phyloP scores from a whole-genome alignment of 1,140 invertebrate genomes.

The Polyergus mexicanus region DNA sequence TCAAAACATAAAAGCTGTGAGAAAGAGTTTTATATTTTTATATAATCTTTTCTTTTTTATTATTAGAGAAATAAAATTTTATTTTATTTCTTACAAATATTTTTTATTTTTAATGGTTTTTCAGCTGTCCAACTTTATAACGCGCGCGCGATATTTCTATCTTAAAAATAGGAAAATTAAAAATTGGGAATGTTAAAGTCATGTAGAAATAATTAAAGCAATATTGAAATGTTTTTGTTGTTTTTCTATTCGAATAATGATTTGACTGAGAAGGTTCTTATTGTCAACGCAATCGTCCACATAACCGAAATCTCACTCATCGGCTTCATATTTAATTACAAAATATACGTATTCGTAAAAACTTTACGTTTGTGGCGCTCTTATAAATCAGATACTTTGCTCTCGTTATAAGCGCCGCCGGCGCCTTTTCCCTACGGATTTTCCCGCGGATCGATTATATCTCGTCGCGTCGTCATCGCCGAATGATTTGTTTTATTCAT shows the following conservation, averaged over 20 bases:
- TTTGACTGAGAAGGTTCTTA: background rate
- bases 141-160: background rate
- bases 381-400: slow-evolving; percentile 30
- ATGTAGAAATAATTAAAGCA: background rate
- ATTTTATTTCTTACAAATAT: background rate
- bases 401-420: slow-evolving; percentile 9
- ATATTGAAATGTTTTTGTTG: background rate
- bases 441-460: slow-evolving; percentile 66
- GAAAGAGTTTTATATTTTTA: background rate
- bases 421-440: slow-evolving; percentile 50
- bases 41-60: background rate
- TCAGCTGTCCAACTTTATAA: background rate
- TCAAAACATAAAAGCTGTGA: background rate
- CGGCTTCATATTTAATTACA: background rate
- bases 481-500: slow-evolving; percentile 82
- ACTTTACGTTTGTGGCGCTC: background rate
- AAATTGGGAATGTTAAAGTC: background rate
- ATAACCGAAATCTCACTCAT: background rate
- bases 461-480: slow-evolving; percentile 62
- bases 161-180: background rate
- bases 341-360: slow-evolving; percentile 2
- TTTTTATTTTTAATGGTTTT: background rate
- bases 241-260: background rate
- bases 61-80: background rate
- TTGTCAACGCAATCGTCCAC: background rate